These are phyloP conservation scores for Camponotus vicinus DNA, from an alignment of 1,140 invertebrate species.

Conservation along the genomic window DNA sequence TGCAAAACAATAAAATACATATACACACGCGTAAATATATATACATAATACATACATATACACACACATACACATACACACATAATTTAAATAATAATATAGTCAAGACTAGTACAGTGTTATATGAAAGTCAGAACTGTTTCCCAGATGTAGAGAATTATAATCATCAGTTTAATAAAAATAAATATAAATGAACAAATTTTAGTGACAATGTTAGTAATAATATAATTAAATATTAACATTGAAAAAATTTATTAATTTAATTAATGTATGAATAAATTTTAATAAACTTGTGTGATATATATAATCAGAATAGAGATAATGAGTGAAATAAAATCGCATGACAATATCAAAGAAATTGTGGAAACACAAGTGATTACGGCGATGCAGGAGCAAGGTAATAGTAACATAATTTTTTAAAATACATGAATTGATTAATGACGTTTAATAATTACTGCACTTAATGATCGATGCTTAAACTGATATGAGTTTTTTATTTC, in stretches of 20 bases:
- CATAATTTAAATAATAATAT: background rate
- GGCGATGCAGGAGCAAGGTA: constrained; percentile 54
- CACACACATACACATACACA: no score
- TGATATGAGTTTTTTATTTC: no score
- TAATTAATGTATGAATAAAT: background rate
- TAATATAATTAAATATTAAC: background rate
- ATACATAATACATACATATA: no score
- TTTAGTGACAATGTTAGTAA: background rate
- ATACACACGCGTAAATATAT: no score
- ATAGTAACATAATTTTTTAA: background rate
- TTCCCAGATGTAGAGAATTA: background rate
- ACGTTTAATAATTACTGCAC: background rate
- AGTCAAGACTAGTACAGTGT: background rate
- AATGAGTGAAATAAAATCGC: background rate
- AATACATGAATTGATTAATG: background rate
- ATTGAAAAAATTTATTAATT: background rate
- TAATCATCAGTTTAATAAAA: background rate
- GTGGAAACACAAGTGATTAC: constrained; percentile 54
- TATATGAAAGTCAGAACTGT: constrained; percentile 2
- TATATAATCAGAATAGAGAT: background rate
- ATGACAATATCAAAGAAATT: background rate
- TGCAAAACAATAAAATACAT: background rate
- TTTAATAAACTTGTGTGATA: background rate
- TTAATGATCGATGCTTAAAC: background rate
- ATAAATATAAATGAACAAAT: constrained; percentile 1